These are phyloP conservation scores for Mus spretus DNA, from an alignment of 2,797 vertebrate genomes.

Conservation along the genomic window DNA sequence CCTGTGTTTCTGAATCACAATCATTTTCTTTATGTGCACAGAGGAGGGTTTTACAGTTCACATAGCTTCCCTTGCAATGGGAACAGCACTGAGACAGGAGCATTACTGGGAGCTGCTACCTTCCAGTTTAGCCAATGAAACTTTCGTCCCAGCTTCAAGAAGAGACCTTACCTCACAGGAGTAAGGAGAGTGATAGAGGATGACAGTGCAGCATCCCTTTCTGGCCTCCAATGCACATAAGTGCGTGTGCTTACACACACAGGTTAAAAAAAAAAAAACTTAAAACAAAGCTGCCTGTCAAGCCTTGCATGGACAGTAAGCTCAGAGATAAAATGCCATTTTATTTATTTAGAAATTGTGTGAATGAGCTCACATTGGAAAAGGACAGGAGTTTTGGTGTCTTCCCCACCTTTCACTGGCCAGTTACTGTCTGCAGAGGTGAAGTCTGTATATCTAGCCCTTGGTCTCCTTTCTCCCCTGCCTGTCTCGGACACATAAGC, in stretches of 20 bases:
- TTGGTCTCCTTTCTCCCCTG: background rate
- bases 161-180: background rate
- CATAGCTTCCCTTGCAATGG: too few relatives aligned
- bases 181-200: background rate
- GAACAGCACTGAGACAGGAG: background rate
- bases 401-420: background rate
- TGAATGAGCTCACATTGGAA: background rate
- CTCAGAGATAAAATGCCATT: background rate
- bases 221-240: background rate
- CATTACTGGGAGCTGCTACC: background rate
- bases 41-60: too few relatives aligned
- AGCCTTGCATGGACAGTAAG: background rate
- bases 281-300: background rate
- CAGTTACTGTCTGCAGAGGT: background rate
- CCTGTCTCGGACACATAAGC: background rate
- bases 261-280: background rate
- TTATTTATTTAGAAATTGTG: conserved; percentile 12
- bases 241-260: background rate
- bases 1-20: too few relatives aligned
- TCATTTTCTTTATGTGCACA: too few relatives aligned
- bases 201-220: accelerated
- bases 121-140: background rate
- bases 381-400: background rate
- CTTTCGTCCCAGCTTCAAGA: background rate
- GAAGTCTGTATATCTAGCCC: background rate